Percentiles rank a stretch among this genome's conserved stretches.
Conservation (phyloP, 2,113 vertebrate genomes). For the Myiopsitta monachus region DNA sequence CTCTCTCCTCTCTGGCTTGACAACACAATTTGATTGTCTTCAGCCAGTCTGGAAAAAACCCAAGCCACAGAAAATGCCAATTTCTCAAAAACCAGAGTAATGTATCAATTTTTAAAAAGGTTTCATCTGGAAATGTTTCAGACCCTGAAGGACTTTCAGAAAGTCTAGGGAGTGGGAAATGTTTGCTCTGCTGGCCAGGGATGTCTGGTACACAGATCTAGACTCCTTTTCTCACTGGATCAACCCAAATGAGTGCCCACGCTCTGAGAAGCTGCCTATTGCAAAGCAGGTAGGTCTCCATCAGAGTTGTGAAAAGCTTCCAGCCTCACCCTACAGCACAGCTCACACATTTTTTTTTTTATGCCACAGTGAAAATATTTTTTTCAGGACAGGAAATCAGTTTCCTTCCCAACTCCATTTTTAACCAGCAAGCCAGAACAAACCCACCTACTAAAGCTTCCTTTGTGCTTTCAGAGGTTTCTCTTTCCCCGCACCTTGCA, state of each 20-base stretch:
- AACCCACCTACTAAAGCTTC: slow-evolving; percentile 12
- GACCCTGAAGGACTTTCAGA: background rate
- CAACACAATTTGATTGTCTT: slow-evolving; percentile 14
- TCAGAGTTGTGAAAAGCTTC: background rate
- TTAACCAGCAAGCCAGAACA: slow-evolving; percentile 22
- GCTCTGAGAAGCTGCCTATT: background rate
- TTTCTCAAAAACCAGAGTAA: background rate
- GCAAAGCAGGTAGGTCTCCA: background rate
- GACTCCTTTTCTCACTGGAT: background rate
- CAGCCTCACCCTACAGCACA: background rate
- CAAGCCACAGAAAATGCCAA: background rate
- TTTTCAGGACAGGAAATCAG: background rate
- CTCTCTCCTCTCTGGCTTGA: background rate
- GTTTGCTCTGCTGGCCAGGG: background rate
- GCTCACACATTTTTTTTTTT: background rate
- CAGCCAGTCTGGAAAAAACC: background rate
- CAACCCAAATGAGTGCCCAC: background rate
- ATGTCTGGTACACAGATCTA: background rate
- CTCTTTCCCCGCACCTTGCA: background rate
- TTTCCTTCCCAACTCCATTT: slow-evolving; percentile 20
- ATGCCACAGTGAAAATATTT: background rate
- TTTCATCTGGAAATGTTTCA: background rate
- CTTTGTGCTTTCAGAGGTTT: background rate
- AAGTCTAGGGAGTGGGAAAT: background rate
- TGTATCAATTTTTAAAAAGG: background rate